Base-by-base conservation (phyloP, 1,140 invertebrate species). In the Andrena cerasifolii region DNA sequence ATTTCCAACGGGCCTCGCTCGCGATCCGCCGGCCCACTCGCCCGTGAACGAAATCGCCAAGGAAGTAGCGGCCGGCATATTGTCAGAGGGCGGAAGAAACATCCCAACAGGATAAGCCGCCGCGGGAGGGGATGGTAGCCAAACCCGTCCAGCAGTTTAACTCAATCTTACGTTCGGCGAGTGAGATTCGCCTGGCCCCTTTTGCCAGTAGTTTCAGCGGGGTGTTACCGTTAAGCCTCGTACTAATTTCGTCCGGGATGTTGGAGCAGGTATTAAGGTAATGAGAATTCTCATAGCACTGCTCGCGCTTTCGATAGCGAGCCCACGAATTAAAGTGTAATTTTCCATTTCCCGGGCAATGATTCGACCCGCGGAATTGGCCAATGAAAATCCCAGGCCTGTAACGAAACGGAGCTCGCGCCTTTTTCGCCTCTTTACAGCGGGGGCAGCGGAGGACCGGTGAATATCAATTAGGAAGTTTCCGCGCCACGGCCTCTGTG, bases 251-350 rank as follows among this genome's bases (percentile, higher is more conserved):
- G 56, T 40, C 26, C 24, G 40, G 49, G 66, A 65, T 75, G 28
- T 51, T 28, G 26, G 45, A 47, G 58, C 2, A 14, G 65, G 59
- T 84, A 83, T 84, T 79, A 84, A 75, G 81, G 47, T 84, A 84
- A 83, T 79, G 81, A 83, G 81, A 83, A 40, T 83, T 83, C 43
- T 40, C 45, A 45, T 77, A 71, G 28, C 51, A 40, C 58, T 40
- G 36, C 59, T 59, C 54, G 45, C 40, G 21, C 49, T 67, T 78
- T 78, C 66, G 81, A 78, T 82, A 58, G 36, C 58, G 45, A 14
- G 21, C 0, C 31, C 49, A 24, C 78, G 63, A 77, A 70, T 84
- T 84, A 79, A 74, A 84, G 36, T 67, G 71, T 58, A 63, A 83
- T 78, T 83, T 83, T 73, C 80, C 75, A 73, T 73, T n/a, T 53